Percentiles rank a stretch among this genome's conserved stretches.
These are phyloP conservation scores for Linyphia triangularis DNA, from an alignment of 2,888 invertebrate species.

Conservation along the genomic window DNA sequence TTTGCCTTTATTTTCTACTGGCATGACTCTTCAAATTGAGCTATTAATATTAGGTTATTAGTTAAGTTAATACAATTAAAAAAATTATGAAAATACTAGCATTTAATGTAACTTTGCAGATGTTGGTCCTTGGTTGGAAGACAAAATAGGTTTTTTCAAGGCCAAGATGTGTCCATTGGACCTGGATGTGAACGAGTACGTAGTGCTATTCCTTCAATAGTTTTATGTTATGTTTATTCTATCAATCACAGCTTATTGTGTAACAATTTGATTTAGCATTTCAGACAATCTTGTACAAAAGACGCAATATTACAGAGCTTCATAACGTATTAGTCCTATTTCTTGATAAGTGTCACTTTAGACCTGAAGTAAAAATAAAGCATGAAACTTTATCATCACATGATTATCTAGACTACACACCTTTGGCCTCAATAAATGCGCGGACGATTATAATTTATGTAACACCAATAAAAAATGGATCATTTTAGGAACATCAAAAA, in stretches of 20 bases:
- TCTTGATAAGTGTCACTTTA: too few species aligned
- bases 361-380: too few species aligned
- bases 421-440: too few species aligned
- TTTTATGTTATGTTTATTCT: neutral
- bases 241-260: neutral
- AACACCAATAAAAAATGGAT: too few species aligned
- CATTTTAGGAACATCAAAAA: too few species aligned
- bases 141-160: constrained; percentile 35
- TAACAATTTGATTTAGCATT: neutral
- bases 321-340: neutral
- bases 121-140: constrained; percentile 70
- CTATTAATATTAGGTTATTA: neutral
- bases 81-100: neutral
- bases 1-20: neutral
- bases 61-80: too few species aligned
- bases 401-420: too few species aligned
- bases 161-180: constrained; percentile 74
- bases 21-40: neutral
- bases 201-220: neutral
- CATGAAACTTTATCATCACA: too few species aligned
- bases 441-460: too few species aligned
- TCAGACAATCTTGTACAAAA: neutral
- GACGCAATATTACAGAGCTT: neutral
- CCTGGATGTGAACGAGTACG: constrained; percentile 70
- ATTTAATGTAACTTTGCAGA: constrained; percentile 10